These are phyloP conservation scores for Oreochromis aureus DNA, from an alignment of 2,113 vertebrate genomes.

Conservation along the genomic window DNA sequence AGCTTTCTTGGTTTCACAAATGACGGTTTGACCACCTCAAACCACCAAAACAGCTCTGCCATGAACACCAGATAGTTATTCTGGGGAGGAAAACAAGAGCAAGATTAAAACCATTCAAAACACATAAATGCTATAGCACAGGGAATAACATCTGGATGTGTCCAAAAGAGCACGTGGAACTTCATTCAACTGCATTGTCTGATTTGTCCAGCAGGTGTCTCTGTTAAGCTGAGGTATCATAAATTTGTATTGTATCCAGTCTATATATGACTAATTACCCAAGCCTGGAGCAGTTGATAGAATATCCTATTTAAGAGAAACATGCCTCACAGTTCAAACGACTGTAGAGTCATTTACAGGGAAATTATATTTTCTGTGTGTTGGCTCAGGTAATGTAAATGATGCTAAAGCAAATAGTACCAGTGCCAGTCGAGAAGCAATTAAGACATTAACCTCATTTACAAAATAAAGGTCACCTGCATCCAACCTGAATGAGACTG, in stretches of 20 bases:
- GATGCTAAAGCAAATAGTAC: background rate
- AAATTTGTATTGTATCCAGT: background rate
- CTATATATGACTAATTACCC: background rate
- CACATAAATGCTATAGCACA: background rate
- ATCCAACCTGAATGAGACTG: background rate
- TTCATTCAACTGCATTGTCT: background rate
- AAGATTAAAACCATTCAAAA: background rate
- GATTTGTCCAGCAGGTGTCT: conserved; percentile 54
- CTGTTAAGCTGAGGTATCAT: background rate
- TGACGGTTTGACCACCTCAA: conserved; percentile 92
- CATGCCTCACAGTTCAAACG: background rate
- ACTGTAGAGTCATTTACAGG: background rate
- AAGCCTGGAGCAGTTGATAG: background rate
- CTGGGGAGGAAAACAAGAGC: conserved; percentile 58
- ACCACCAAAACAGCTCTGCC: conserved; percentile 98
- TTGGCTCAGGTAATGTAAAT: background rate
- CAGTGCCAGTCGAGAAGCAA: background rate
- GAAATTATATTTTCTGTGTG: background rate
- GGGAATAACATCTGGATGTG: background rate
- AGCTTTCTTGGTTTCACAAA: conserved; percentile 87
- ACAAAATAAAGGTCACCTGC: conserved; percentile 1
- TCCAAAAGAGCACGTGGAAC: background rate
- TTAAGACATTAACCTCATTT: conserved; percentile 36
- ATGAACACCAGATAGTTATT: conserved; percentile 97
- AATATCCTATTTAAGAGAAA: background rate